Conservation (phyloP, 2,113 vertebrate species). For the Sminthopsis crassicaudata region DNA sequence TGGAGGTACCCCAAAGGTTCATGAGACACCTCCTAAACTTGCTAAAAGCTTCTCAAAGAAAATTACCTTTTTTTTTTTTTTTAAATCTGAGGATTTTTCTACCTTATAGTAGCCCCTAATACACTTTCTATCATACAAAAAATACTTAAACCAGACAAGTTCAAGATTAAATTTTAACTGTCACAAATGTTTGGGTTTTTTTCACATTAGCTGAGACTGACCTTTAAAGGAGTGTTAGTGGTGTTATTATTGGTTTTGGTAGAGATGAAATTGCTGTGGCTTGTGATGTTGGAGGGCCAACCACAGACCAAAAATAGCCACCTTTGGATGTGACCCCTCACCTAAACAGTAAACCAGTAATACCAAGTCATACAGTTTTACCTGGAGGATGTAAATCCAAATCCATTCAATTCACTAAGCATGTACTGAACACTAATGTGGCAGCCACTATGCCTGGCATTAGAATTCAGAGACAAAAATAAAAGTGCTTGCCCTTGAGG, state of each 20-base stretch:
- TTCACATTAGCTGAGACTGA: neutral
- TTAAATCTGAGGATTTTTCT: neutral
- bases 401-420: neutral
- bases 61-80: neutral
- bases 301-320: neutral
- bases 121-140: neutral
- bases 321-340: neutral
- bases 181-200: neutral
- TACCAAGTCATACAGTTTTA: neutral
- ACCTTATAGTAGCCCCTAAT: neutral
- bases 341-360: neutral
- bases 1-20: neutral
- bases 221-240: neutral
- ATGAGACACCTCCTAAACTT: neutral
- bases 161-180: neutral
- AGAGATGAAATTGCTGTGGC: neutral
- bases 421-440: neutral
- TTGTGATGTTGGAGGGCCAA: neutral
- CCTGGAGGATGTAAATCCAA: neutral
- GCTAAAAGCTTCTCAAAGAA: neutral
- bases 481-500: neutral
- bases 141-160: neutral
- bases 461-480: neutral
- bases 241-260: neutral
- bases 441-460: neutral